These are phyloP conservation scores for Ranitomeya variabilis DNA, from an alignment of 2,113 vertebrate genomes.

Conservation along the genomic window DNA sequence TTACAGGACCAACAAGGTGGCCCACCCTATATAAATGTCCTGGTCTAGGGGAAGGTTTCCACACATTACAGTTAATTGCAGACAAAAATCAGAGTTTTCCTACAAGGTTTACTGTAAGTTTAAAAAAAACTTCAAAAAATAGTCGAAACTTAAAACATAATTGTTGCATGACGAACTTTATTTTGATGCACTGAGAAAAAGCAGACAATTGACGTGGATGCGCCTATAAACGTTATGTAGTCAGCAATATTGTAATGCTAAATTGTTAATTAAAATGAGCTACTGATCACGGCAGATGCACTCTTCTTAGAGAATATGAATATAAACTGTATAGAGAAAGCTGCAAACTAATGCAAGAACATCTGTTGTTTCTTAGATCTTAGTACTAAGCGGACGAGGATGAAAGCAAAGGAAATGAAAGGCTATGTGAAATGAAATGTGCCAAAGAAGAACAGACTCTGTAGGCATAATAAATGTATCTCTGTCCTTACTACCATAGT, in stretches of 20 bases:
- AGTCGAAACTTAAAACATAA: too few relatives aligned
- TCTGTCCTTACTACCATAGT: not conserved
- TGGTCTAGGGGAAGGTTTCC: too few relatives aligned
- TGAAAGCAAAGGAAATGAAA: constrained; percentile 8
- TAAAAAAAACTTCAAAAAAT: too few relatives aligned
- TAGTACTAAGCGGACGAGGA: not conserved
- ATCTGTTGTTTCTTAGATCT: constrained; percentile 14
- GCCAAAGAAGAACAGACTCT: not conserved
- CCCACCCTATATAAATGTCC: too few relatives aligned
- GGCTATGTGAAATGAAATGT: not conserved
- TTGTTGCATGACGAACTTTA: not conserved
- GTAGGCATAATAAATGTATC: not conserved
- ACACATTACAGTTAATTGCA: too few relatives aligned
- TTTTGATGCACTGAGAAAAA: not conserved
- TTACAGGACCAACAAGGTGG: too few relatives aligned
- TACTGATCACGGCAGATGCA: not conserved
- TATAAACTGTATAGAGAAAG: not conserved
- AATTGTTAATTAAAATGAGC: constrained; percentile 6
- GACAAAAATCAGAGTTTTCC: too few relatives aligned
- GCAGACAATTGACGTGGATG: not conserved
- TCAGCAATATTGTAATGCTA: not conserved
- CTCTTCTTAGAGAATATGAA: not conserved
- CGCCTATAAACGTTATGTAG: not conserved
- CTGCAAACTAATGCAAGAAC: not conserved
- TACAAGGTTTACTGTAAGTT: not conserved